Evolutionary conservation across 1,140 invertebrate genomes (phyloP).

Genomic region (Heliconius himera): DNA sequence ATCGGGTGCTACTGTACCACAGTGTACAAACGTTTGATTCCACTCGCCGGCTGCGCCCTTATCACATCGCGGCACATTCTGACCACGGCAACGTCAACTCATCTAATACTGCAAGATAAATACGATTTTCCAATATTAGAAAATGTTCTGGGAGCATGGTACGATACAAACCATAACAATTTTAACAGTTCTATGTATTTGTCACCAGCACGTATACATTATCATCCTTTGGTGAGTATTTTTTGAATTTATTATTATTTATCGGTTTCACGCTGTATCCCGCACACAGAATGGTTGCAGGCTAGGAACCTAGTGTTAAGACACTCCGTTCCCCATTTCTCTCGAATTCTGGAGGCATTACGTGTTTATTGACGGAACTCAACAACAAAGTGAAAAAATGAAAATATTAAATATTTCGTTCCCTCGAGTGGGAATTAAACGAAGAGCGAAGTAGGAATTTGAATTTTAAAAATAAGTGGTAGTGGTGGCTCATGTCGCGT

Average conservation of each 20-base stretch:
- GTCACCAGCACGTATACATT: constrained; percentile 51
- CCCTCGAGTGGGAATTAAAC: too few relatives aligned
- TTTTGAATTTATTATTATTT: background rate
- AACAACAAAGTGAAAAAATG: too few relatives aligned
- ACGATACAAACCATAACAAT: constrained; percentile 40
- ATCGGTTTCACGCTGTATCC: too few relatives aligned
- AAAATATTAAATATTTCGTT: too few relatives aligned
- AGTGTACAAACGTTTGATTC: constrained; percentile 45
- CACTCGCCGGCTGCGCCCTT: constrained; percentile 47
- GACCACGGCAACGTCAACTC: constrained; percentile 56
- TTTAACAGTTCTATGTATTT: constrained; percentile 53
- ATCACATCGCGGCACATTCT: constrained; percentile 55
- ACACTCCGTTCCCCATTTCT: too few relatives aligned
- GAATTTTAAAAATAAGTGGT: too few relatives aligned
- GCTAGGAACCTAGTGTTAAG: too few relatives aligned
- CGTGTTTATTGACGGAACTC: too few relatives aligned
- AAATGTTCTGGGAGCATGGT: constrained; percentile 56
- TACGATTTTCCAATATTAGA: constrained; percentile 36
- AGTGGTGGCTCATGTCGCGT: too few relatives aligned
- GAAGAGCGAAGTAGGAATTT: too few relatives aligned
- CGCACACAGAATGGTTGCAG: too few relatives aligned
- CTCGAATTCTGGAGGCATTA: too few relatives aligned
- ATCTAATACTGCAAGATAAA: constrained; percentile 45
- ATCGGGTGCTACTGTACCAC: constrained; percentile 54
- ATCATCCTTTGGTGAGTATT: constrained; percentile 55